Evolutionary conservation across 2,888 invertebrate genomes (phyloP).

Genomic region (Trilocha varians): DNA sequence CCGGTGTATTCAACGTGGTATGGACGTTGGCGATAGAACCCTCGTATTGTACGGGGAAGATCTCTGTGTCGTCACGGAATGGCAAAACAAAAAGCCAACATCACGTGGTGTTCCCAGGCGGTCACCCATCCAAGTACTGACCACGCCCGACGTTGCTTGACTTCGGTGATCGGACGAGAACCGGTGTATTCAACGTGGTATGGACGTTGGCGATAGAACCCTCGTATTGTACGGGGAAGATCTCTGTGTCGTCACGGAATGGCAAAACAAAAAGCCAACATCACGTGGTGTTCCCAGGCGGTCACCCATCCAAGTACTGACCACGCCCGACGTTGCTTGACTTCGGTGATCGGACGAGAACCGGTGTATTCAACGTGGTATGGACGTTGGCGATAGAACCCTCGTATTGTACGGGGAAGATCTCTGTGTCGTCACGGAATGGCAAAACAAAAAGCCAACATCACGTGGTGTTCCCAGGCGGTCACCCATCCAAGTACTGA

Average conservation of each 20-base stretch:
- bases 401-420: too few species aligned
- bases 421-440: too few species aligned
- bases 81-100: constrained; percentile 34
- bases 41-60: neutral
- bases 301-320: constrained; percentile 70
- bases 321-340: constrained; percentile 67
- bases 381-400: constrained; percentile 40
- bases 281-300: constrained; percentile 49
- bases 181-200: constrained; percentile 48
- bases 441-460: constrained; percentile 27
- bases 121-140: constrained; percentile 70
- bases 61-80: too few species aligned
- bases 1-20: constrained; percentile 56
- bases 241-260: too few species aligned
- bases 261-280: constrained; percentile 34
- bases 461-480: constrained; percentile 49
- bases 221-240: too few species aligned
- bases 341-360: constrained; percentile 70
- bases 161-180: constrained; percentile 70
- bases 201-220: constrained; percentile 40
- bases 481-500: constrained; percentile 70
- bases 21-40: constrained; percentile 36
- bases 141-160: constrained; percentile 67
- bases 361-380: constrained; percentile 48
- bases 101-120: constrained; percentile 49